Base-by-base conservation (phyloP, 2,888 invertebrate species). In the Koerneria pararmatus region DNA sequence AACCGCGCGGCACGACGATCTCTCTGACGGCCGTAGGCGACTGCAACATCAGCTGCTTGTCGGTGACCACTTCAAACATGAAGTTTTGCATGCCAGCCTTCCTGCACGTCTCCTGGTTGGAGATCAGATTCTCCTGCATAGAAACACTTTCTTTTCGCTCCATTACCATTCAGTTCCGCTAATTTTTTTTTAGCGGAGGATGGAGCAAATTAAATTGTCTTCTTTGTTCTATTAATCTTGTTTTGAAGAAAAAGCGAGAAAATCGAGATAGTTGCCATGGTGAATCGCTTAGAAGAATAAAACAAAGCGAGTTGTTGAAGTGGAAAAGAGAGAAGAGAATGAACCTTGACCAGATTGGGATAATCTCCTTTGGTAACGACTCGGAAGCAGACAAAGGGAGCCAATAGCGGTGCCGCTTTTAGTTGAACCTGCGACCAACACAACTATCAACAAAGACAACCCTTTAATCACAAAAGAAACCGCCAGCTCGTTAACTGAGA, bases 281-380 rank as follows among this genome's bases (percentile, higher is more conserved):
- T 19, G 41, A 41, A 11, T 8, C 11, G 41, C 8, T 19, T 8
- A 41, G 41, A 41, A 41, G 19, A 8, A 41, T 11, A 41, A 11
- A 19, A 11, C 41, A 41, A 41, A 41, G 8, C 41, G 11, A 41
- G 8, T 31, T 22, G 57, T 31, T 11, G 24, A 63, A 49, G 19
- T 27, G 24, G 11, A 6, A 27, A 11, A 22, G 22, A n/a, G 34
- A 31, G 11, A 19, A 22, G n/a, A 27, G 22, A 24, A 62, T 68
- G 24, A 57, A 81, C 81, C 83, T 89, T 90, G 3, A 95, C 94
- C 72, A 95, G 86, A 77, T 92, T 90, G 3, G 94, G 91, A 84
- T 91, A 95, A 85, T 94, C 93, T 46, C 95, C 95, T 68, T 94
- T 88, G 0, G 95, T 95, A 6, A 95, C 95, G 32, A 94, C 90